Conservation (phyloP, 2,888 invertebrate genomes). For the Polydrusus cervinus region DNA sequence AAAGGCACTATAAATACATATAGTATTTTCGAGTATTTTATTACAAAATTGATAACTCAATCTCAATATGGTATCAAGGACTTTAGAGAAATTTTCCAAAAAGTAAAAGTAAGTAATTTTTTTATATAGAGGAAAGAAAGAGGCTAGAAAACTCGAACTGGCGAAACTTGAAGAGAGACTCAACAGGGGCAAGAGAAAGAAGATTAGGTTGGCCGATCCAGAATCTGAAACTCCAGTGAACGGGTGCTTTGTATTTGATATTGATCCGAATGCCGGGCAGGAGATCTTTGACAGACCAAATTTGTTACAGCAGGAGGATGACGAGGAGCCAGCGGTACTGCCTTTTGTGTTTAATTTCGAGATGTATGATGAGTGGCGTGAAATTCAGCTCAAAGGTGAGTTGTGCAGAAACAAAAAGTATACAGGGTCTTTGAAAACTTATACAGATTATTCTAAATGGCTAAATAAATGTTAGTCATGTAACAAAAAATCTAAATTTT, state of each 20-base stretch:
- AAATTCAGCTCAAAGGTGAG: conserved; percentile 26
- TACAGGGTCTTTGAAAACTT: no score
- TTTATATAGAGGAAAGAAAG: conserved; percentile 56
- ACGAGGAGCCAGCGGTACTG: conserved; percentile 4
- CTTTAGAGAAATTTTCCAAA: no score
- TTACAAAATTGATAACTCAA: no score
- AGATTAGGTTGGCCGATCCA: conserved; percentile 48
- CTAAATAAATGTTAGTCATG: no score
- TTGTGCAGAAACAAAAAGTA: neutral
- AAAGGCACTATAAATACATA: no score
- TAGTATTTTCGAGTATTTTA: no score
- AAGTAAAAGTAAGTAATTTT: neutral
- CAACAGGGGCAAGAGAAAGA: conserved; percentile 64
- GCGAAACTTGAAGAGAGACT: conserved; percentile 63
- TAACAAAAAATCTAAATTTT: no score
- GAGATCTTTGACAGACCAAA: conserved; percentile 28
- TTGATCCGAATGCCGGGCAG: conserved; percentile 16
- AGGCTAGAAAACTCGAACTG: conserved; percentile 52
- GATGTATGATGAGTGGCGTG: conserved; percentile 41
- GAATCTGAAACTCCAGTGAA: conserved; percentile 17
- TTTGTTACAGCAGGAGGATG: conserved; percentile 21
- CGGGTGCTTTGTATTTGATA: conserved; percentile 27
- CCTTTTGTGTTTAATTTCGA: conserved; percentile 43
- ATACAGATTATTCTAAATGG: no score
- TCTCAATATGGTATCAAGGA: no score